These are phyloP conservation scores for Flabesymbios commensalis DNA, from an alignment of 2,888 invertebrate genomes.

Conservation along the genomic window DNA sequence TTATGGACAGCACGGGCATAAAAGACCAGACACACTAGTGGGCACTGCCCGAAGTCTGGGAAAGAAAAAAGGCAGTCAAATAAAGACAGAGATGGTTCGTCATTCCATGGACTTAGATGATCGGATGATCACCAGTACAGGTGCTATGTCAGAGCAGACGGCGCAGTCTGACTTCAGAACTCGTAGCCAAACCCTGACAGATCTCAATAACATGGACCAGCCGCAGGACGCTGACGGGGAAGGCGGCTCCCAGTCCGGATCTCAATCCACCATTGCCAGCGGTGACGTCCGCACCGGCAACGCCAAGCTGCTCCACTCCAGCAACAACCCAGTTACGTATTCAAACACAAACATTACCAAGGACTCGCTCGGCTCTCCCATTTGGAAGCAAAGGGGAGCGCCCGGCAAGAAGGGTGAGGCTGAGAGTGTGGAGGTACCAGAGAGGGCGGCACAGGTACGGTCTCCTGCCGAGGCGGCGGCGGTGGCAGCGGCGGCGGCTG, in stretches of 20 bases:
- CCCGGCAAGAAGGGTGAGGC: no score
- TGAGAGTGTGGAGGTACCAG: no score
- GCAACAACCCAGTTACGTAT: slow-evolving; percentile 89
- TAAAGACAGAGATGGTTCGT: slow-evolving; percentile 37
- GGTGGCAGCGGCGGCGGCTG: no score
- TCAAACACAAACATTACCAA: slow-evolving; percentile 67
- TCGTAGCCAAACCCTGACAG: slow-evolving; percentile 89
- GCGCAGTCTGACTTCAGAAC: slow-evolving; percentile 69
- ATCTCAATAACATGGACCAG: slow-evolving; percentile 60
- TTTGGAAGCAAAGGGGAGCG: slow-evolving; percentile 87
- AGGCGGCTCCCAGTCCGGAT: slow-evolving; percentile 25
- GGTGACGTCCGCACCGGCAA: slow-evolving; percentile 41
- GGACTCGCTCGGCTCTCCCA: slow-evolving; percentile 86
- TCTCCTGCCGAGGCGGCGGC: no score
- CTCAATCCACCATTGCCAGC: slow-evolving; percentile 38
- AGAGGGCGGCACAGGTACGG: no score
- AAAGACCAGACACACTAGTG: slow-evolving; percentile 5
- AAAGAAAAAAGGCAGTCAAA: slow-evolving; percentile 9
- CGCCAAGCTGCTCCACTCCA: slow-evolving; percentile 86
- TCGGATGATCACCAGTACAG: slow-evolving; percentile 67
- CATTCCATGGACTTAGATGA: slow-evolving; percentile 74
- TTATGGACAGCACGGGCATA: not conserved
- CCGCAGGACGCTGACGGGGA: slow-evolving; percentile 61
- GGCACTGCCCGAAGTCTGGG: not conserved
- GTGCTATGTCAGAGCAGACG: slow-evolving; percentile 29